phyloP scores from a whole-genome alignment of 2,888 invertebrate genomes.

The Amphimallon solstitiale region DNA sequence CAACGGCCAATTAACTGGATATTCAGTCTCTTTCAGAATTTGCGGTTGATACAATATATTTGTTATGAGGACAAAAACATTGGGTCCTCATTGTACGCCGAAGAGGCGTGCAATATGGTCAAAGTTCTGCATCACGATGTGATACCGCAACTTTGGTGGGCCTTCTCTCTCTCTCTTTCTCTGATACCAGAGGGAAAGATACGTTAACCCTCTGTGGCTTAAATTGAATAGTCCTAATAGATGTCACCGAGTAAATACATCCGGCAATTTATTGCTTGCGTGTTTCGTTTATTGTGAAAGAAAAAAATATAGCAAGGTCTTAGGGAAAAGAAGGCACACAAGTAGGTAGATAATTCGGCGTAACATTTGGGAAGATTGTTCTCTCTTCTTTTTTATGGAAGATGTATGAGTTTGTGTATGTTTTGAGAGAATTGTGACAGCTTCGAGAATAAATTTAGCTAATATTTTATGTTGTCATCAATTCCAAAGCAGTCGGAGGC shows the following conservation, averaged over 20 bases:
- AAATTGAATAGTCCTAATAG: conserved; percentile 52
- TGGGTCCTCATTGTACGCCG: conserved; percentile 29
- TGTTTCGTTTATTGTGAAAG: conserved; percentile 35
- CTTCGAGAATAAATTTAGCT: not conserved
- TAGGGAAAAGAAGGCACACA: conserved; percentile 22
- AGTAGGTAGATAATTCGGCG: conserved; percentile 22
- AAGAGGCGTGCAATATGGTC: conserved; percentile 38
- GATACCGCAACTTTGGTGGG: conserved; percentile 19
- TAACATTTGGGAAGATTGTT: not conserved
- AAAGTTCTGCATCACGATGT: conserved; percentile 30
- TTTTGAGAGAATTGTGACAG: conserved; percentile 10
- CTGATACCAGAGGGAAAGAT: not conserved
- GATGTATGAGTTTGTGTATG: not conserved
- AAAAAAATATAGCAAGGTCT: not conserved
- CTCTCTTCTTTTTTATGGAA: not conserved
- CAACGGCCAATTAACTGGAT: conserved; percentile 52
- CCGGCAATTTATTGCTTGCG: conserved; percentile 50
- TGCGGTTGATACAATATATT: conserved; percentile 48
- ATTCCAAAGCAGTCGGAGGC: not conserved
- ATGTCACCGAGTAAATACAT: conserved; percentile 51
- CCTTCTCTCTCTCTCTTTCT: not conserved
- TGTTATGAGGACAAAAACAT: conserved; percentile 44
- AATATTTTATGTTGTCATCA: not conserved
- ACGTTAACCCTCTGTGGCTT: conserved; percentile 33
- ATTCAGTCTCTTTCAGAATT: conserved; percentile 45